Evolutionary conservation across 2,113 vertebrate species (phyloP).

Genomic region (Perccottus glenii): DNA sequence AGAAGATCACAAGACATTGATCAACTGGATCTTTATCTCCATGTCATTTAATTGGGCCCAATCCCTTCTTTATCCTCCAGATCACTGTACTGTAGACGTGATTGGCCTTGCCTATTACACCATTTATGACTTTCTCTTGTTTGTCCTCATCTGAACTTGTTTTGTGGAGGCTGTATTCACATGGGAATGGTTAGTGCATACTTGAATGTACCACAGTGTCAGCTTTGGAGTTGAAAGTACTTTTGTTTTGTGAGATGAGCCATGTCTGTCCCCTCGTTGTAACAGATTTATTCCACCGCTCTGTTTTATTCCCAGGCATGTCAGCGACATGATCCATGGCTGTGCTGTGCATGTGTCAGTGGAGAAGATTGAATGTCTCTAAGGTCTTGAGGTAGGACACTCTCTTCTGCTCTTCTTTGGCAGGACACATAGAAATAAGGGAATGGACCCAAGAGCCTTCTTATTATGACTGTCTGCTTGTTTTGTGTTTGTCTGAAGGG

Average conservation of each 20-base stretch:
- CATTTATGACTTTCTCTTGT: conserved; percentile 9
- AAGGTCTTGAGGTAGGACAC: conserved; percentile 71
- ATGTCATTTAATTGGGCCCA: conserved; percentile 8
- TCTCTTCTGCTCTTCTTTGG: background rate
- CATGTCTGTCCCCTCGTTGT: background rate
- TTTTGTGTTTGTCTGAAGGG: conserved; percentile 14
- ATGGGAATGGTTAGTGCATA: background rate
- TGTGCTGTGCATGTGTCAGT: conserved; percentile 40
- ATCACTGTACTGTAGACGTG: background rate
- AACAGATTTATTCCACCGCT: conserved; percentile 7
- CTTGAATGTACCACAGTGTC: background rate
- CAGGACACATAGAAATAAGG: too few relatives aligned
- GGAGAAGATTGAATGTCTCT: conserved; percentile 70
- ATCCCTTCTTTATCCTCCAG: conserved; percentile 7
- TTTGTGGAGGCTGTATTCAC: background rate
- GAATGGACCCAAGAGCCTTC: too few relatives aligned
- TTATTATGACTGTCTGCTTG: background rate
- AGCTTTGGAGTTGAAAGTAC: background rate
- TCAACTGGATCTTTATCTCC: conserved; percentile 9
- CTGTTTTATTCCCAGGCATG: conserved; percentile 32
- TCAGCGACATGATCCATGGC: conserved; percentile 44
- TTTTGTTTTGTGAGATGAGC: conserved; percentile 5
- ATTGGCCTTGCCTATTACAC: background rate
- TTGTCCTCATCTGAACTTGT: conserved; percentile 33
- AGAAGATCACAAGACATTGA: conserved; percentile 6